Evolutionary conservation across 2,888 invertebrate species (phyloP), one percentile per base, ranked within the genome.

Genomic region (Drosophila koepferae): DNA sequence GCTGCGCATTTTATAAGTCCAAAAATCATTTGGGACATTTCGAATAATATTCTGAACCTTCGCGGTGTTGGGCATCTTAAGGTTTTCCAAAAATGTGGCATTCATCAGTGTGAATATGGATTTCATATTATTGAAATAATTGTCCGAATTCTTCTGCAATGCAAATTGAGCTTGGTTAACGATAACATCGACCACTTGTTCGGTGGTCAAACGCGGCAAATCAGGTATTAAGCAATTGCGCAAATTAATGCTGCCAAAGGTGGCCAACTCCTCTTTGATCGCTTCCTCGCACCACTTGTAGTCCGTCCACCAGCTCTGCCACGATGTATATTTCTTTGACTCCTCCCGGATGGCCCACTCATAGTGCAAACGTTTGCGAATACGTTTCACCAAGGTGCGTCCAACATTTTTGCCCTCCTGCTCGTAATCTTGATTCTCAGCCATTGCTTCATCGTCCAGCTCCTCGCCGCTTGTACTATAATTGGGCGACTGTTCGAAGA

Each of bases 291-390:
- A 77, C 49, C 72, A 71, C 55, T 87, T 89, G 59, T 60, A 85
- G 4, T 87, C 83, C 34, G 73, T 68, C 89, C 86, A 86, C 87
- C 87, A 86, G 14, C 66, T 75, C 8, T 18, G 66, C 86, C 86
- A 86, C 3, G 49, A 58, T 23, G 71, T 74, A 36, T 85, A 81
- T 7, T 65, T 72, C 20, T 86, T 85, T 0, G 72, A n/a, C 16
- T 81, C 59, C 34, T 77, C 68, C 3, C 68, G 36, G 7, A 61
- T 40, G 0, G 61, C 55, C 81, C 74, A 86, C 8, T 85, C 83
- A 44, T 44, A 20, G 7, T 83, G 70, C 31, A 88, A 43, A 2
- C 86, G 88, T 44, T 81, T 86, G 8, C 83, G 64, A 7, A 68
- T 72, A 6, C 86, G 72, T 36, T 81, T 86, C 0, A 76, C 72